A percentile compares a stretch with the other conserved stretches of the same genome.
These are phyloP conservation scores for Timema cristinae DNA, from an alignment of 2,888 invertebrate genomes.

Conservation along the genomic window DNA sequence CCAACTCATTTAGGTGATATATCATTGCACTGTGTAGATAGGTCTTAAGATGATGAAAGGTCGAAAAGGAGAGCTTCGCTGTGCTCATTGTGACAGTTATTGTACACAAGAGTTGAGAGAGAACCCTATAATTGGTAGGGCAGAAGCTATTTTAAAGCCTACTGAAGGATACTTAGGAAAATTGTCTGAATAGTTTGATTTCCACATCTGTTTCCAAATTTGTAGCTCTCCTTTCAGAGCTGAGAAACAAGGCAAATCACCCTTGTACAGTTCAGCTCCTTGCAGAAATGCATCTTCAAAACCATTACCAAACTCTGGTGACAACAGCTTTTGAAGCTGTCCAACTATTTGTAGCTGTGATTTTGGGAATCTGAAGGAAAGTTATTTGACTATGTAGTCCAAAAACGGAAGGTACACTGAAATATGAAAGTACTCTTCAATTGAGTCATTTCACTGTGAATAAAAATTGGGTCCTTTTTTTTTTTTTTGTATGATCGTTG, in stretches of 20 bases:
- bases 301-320: conserved; percentile 7
- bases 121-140: conserved; percentile 7
- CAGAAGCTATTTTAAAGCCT: conserved; percentile 2
- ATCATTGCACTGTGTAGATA: conserved; percentile 8
- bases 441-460: neutral
- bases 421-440: neutral
- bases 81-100: neutral
- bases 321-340: conserved; percentile 8
- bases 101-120: neutral
- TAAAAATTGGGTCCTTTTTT: neutral
- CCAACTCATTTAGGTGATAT: conserved; percentile 4
- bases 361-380: conserved; percentile 5
- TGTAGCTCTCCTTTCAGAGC: conserved; percentile 12
- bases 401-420: conserved; percentile 4
- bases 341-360: conserved; percentile 9
- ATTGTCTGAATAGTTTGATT: conserved; percentile 7
- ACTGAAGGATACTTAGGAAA: conserved; percentile 9
- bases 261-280: conserved; percentile 10
- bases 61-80: neutral
- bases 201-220: neutral
- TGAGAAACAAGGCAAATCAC: conserved; percentile 7
- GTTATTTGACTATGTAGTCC: neutral
- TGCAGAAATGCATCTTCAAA: conserved; percentile 9
- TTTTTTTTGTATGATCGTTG: neutral
- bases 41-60: neutral